Base-by-base conservation (phyloP, 1,140 invertebrate genomes). In the Melipona quadrifasciata region DNA sequence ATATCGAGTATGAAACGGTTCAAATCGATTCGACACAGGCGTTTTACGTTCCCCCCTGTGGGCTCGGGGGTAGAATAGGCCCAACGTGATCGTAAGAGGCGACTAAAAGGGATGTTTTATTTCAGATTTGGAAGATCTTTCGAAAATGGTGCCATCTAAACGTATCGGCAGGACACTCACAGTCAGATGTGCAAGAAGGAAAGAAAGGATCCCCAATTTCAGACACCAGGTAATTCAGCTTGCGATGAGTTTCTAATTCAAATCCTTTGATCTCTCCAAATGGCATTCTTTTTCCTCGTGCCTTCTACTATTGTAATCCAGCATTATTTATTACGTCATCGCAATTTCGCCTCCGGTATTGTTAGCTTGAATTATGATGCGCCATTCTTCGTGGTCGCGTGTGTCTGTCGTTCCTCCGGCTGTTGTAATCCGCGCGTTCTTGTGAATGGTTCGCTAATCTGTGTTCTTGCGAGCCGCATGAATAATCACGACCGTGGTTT, bases 321-420 rank as follows among this genome's bases (percentile, higher is more conserved):
- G 77, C 51, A 79, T 79, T 79, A 79, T 79, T 79, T 68, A 53
- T 79, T 79, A 79, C 77, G 27, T 79, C 61, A 68, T 27, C 64
- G 77, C 64, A n/a, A 68, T 68, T 68, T 79, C 16, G 24, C 11
- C 77, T 55, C 21, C 51, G 64, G 64, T 55, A 53, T 53, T 79
- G 64, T 55, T 53, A 55, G 64, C 65, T 55, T 79, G 77, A 79
- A 79, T 79, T 79, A 79, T 34, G 64, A 53, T 68, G 47, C 65
- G 19, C 65, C 64, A 79, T 79, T 79, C 77, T 79, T 79, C 64
- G 47, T 24, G 77, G 39, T 47, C 58, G 39, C 65, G 64, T 53
- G 77, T 68, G 64, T 53, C 64, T 61, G 64, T 79, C 77, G 47
- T 67, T 51, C 47, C 47, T 31, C 31, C 31, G 47, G 61, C 17